These are phyloP conservation scores for Miltochrista miniata DNA, from an alignment of 2,888 invertebrate genomes.

Conservation along the genomic window DNA sequence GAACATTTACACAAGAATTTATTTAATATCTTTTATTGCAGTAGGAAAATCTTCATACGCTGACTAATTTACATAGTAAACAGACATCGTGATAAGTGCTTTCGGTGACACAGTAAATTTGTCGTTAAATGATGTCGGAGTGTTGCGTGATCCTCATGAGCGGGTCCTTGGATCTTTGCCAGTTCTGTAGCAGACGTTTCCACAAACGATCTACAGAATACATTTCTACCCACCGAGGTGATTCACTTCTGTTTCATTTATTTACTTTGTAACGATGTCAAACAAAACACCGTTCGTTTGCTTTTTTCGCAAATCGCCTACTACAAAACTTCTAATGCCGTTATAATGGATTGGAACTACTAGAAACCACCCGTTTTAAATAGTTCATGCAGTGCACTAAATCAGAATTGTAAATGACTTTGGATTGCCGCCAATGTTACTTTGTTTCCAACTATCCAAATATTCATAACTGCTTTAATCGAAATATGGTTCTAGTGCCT, in stretches of 20 bases:
- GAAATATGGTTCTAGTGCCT: slow-evolving; percentile 51
- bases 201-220: slow-evolving; percentile 54
- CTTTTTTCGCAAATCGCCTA: slow-evolving; percentile 33
- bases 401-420: slow-evolving; percentile 71
- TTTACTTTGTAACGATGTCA: slow-evolving; percentile 48
- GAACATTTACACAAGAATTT: no score
- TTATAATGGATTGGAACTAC: neutral
- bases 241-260: slow-evolving; percentile 52
- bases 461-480: slow-evolving; percentile 60
- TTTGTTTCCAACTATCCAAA: slow-evolving; percentile 64
- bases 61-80: slow-evolving; percentile 42
- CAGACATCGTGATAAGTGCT: slow-evolving; percentile 45
- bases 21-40: neutral
- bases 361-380: slow-evolving; percentile 47
- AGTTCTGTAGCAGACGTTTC: slow-evolving; percentile 54
- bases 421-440: slow-evolving; percentile 75
- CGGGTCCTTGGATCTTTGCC: slow-evolving; percentile 62
- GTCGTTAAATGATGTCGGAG: slow-evolving; percentile 67
- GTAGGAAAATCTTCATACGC: neutral
- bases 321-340: slow-evolving; percentile 42
- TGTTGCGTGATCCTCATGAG: slow-evolving; percentile 67
- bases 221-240: slow-evolving; percentile 50
- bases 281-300: slow-evolving; percentile 43
- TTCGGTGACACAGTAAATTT: slow-evolving; percentile 58
- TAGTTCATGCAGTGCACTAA: slow-evolving; percentile 65